These are phyloP conservation scores for Hyles euphorbiae DNA, from an alignment of 1,140 invertebrate genomes.

Conservation along the genomic window DNA sequence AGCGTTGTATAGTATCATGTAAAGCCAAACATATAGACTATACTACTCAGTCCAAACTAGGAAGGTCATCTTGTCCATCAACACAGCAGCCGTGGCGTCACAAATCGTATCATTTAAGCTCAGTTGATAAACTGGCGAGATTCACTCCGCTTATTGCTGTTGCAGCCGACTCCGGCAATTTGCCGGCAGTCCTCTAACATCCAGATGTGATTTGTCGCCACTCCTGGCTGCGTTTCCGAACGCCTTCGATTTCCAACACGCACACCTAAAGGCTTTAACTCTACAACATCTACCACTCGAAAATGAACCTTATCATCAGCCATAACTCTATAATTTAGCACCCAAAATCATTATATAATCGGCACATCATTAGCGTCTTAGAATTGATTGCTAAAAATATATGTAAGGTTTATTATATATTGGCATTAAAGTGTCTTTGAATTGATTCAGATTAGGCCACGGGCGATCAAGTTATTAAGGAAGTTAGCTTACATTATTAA, in stretches of 20 bases:
- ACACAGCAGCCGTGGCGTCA: not conserved
- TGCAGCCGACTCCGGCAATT: conserved; percentile 19
- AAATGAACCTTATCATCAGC: conserved; percentile 1
- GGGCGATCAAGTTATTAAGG: conserved; percentile 2
- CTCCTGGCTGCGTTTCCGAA: conserved; percentile 20
- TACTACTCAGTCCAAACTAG: no score
- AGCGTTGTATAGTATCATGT: no score
- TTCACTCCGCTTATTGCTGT: conserved; percentile 21
- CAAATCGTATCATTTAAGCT: conserved; percentile 3
- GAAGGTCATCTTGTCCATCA: not conserved
- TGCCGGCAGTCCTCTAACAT: conserved; percentile 19
- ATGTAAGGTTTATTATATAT: no score
- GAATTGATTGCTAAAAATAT: no score
- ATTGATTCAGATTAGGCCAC: not conserved
- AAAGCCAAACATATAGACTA: no score
- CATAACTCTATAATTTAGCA: no score
- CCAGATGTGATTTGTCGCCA: conserved; percentile 33
- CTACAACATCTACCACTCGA: conserved; percentile 7
- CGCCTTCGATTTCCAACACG: conserved; percentile 23
- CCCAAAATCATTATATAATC: no score
- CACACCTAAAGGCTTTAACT: conserved; percentile 13
- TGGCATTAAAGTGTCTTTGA: not conserved
- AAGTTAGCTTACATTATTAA: conserved; percentile 26
- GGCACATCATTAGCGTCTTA: no score
- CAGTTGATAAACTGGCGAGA: conserved; percentile 18